phyloP scores from a whole-genome alignment of 53 echinoderm and acorn worm species.

The Mesocentrotus franciscanus region DNA sequence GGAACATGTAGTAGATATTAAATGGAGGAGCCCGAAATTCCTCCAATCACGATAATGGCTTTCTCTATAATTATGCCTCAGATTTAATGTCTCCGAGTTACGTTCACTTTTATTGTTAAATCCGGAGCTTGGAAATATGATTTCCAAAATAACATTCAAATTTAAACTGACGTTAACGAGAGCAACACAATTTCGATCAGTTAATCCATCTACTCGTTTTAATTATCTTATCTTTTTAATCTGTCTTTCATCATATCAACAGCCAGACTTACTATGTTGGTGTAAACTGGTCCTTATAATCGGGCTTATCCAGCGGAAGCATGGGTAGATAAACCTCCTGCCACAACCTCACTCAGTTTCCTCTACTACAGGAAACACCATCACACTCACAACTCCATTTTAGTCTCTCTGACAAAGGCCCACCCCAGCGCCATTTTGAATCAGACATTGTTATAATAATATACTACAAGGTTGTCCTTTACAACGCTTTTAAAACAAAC shows the following conservation, averaged over 20 bases:
- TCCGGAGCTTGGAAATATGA: too few relatives aligned
- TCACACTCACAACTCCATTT: background rate
- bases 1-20: too few relatives aligned
- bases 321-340: constrained; percentile 3
- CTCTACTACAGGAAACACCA: constrained; percentile 3
- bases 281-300: background rate
- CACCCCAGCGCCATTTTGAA: background rate
- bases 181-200: background rate
- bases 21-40: too few relatives aligned
- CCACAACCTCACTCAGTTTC: background rate
- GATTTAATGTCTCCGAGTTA: too few relatives aligned
- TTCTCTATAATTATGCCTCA: too few relatives aligned
- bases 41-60: too few relatives aligned
- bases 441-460: background rate
- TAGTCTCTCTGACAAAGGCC: background rate
- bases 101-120: too few relatives aligned
- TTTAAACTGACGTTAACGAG: too few relatives aligned
- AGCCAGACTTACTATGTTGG: background rate
- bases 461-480: background rate
- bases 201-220: background rate
- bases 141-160: too few relatives aligned
- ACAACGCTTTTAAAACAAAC: background rate
- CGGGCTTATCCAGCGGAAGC: constrained; percentile 4
- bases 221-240: background rate
- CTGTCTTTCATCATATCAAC: background rate